Evolutionary conservation across 2,797 vertebrate genomes (phyloP).

Genomic region (Poeciliopsis paucimaculata): DNA sequence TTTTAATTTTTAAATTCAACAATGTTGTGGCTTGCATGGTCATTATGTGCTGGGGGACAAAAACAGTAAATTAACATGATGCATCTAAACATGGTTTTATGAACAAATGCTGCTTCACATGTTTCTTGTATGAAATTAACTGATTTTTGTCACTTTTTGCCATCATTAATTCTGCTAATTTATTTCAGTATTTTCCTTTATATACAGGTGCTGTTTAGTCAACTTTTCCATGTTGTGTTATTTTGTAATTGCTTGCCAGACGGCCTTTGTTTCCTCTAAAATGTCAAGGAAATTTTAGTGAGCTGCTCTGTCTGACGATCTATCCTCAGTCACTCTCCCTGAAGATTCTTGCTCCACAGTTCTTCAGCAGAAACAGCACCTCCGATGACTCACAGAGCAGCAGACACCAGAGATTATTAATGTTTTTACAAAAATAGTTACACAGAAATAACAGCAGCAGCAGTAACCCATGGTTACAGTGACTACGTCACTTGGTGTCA

Average conservation of each 20-base stretch:
- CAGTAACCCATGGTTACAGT: constrained; percentile 74
- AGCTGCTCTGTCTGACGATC: constrained; percentile 57
- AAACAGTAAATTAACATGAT: neutral
- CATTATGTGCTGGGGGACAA: neutral
- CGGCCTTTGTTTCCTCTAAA: constrained; percentile 50
- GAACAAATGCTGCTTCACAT: neutral
- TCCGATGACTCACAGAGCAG: constrained; percentile 77
- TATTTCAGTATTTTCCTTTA: neutral
- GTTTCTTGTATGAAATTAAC: neutral
- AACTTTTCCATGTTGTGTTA: constrained; percentile 8
- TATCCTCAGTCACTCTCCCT: constrained; percentile 71
- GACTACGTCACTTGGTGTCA: constrained; percentile 57
- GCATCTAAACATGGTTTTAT: neutral
- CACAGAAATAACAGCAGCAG: constrained; percentile 68
- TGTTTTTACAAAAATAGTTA: constrained; percentile 78
- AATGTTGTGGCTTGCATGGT: neutral
- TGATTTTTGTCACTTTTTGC: neutral
- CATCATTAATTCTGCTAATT: neutral
- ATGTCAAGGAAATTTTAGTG: constrained; percentile 72
- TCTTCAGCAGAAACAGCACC: constrained; percentile 66
- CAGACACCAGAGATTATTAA: constrained; percentile 77
- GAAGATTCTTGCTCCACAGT: constrained; percentile 58
- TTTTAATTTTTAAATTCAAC: neutral
- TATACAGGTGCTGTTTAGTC: neutral
- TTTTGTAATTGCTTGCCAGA: constrained; percentile 28